phyloP scores from a whole-genome alignment of 2,888 invertebrate species.

The Tillus elongatus region DNA sequence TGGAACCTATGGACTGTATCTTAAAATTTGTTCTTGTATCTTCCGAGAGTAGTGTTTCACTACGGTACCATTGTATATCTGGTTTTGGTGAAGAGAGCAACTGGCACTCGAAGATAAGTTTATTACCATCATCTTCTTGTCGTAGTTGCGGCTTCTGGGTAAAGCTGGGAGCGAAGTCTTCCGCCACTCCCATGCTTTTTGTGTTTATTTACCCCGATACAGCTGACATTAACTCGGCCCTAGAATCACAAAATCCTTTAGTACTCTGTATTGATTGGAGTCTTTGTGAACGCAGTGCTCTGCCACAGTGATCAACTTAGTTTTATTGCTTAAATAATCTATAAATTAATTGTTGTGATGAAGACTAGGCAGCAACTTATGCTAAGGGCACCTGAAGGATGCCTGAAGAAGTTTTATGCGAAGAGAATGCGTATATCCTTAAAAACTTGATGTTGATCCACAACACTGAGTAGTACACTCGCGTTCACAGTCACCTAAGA shows the following conservation, averaged over 20 bases:
- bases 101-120: slow-evolving; percentile 90
- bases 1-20: slow-evolving; percentile 74
- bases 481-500: no score
- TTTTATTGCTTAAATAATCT: no score
- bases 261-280: no score
- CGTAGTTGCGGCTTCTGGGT: slow-evolving; percentile 94
- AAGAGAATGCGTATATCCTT: no score
- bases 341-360: no score
- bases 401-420: no score
- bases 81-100: slow-evolving; percentile 80
- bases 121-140: slow-evolving; percentile 93
- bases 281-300: no score
- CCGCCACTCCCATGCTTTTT: slow-evolving; percentile 69
- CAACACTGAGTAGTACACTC: no score
- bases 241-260: slow-evolving; percentile 19
- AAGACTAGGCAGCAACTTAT: no score
- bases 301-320: no score
- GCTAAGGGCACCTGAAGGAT: no score
- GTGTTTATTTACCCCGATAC: slow-evolving; percentile 34
- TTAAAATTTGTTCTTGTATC: slow-evolving; percentile 81
- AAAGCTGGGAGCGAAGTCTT: slow-evolving; percentile 97
- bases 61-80: slow-evolving; percentile 85
- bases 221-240: slow-evolving; percentile 41
- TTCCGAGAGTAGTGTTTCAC: slow-evolving; percentile 74
- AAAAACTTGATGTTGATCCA: no score